These are phyloP conservation scores for Salminus brasiliensis DNA, from an alignment of 2,113 vertebrate species.

Conservation along the genomic window DNA sequence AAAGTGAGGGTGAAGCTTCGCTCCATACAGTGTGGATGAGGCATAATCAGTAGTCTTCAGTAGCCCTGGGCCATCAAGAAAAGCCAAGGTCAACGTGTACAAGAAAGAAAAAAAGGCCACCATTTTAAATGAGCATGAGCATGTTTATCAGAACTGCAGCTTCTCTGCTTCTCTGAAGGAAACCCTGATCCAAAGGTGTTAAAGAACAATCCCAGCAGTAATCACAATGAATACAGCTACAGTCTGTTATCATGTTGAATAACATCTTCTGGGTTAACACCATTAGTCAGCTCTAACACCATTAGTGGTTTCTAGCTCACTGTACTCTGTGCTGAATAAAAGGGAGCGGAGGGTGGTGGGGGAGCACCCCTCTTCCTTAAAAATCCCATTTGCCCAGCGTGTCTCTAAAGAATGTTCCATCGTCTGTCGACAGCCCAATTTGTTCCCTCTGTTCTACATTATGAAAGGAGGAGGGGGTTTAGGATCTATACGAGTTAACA, in stretches of 20 bases:
- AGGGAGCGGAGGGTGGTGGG: not conserved
- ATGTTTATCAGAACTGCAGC: not conserved
- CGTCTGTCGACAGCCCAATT: constrained; percentile 58
- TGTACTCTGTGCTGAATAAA: constrained; percentile 7
- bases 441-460: constrained; percentile 70
- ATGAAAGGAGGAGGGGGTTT: constrained; percentile 45
- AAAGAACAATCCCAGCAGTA: not conserved
- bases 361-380: constrained; percentile 32
- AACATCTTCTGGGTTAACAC: not conserved
- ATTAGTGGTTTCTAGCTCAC: constrained; percentile 7
- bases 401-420: constrained; percentile 42
- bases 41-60: constrained; percentile 63
- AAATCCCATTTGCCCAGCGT: constrained; percentile 44
- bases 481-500: constrained; percentile 57
- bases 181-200: not conserved
- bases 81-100: constrained; percentile 67
- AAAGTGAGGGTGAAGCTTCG: constrained; percentile 21
- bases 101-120: not conserved
- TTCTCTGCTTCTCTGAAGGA: not conserved
- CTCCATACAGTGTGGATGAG: constrained; percentile 65
- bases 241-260: not conserved
- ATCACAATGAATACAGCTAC: not conserved
- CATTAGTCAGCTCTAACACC: not conserved
- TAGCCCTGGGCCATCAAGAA: constrained; percentile 61
- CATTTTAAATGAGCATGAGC: not conserved